A percentile compares a stretch with the other conserved stretches of the same genome.
Evolutionary conservation across 2,888 invertebrate species (phyloP).

Genomic region (Apotomis turbidana): DNA sequence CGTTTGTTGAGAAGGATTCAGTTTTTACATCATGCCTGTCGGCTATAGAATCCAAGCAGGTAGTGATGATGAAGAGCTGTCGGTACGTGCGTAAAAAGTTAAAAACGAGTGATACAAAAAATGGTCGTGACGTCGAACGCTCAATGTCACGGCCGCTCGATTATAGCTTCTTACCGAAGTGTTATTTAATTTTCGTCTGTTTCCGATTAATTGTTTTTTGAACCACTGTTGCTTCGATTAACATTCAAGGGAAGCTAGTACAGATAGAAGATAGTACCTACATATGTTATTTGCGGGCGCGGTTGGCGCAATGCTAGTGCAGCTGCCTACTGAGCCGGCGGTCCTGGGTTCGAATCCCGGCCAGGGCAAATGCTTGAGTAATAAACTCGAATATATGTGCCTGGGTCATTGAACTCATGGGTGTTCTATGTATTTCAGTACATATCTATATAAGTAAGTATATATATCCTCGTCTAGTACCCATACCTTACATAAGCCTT

Average conservation of each 20-base stretch:
- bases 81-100: not conserved
- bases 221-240: not conserved
- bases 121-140: conserved; percentile 16
- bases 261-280: no score
- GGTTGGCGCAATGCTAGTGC: no score
- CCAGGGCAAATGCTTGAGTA: no score
- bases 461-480: no score
- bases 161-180: conserved; percentile 26
- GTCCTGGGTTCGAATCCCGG: no score
- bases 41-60: not conserved
- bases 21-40: not conserved
- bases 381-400: not conserved
- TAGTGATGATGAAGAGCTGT: conserved; percentile 21
- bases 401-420: not conserved
- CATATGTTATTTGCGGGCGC: no score
- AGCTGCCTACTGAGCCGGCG: no score
- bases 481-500: no score
- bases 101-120: conserved; percentile 14
- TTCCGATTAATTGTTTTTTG: not conserved
- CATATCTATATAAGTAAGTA: no score
- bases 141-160: conserved; percentile 27
- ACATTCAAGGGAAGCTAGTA: no score
- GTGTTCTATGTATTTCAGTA: no score
- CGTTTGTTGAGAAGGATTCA: not conserved
- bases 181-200: conserved; percentile 8